Evolutionary conservation across 2,797 vertebrate species (phyloP), one percentile per base, ranked within the genome.

Genomic region (Australoheros facetus): DNA sequence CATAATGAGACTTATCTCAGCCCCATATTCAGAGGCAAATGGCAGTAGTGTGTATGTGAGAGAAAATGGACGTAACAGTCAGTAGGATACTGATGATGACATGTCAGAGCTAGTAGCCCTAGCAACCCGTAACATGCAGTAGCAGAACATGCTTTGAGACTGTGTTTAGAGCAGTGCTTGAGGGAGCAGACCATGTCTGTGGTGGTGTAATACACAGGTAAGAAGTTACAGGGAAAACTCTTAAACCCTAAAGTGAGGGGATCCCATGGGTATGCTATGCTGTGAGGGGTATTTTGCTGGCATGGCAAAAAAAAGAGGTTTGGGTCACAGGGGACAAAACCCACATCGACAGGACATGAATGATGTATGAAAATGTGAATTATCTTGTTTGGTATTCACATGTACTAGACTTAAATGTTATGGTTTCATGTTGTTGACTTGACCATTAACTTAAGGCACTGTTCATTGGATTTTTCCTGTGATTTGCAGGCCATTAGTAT

Each of bases 1-100:
- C 80, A 73, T 7, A 19, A 60, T 76, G 81, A 58, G 56, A 59
- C 75, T 82, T 76, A 48, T 64, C 78, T 88, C 87, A 83, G 85
- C 83, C 60, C 34, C 1, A 17, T 88, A 82, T 81, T 93, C 86
- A 87, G 80, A 88, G 83, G 66, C 14, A 9, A 59, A 62, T 58
- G 8, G 71, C 59, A 21, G 21, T 56, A 17, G 39, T 62, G 69
- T 59, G 56, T 37, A 56, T 81, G 71, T 45, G 17, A 56, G 51
- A 56, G 28, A 79, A 78, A 72, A 81, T 71, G 16, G 37, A 58
- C 73, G 32, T 14, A 70, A 73, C 26, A 73, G 5, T 71, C 21
- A 56, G n/a, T 34, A 82, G 60, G 14, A 69, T 69, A 56, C 19
- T 69, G 42, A 69, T 74, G 58, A 77, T 21, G 2, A 6, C 13